phyloP scores from a whole-genome alignment of 2,888 invertebrate genomes.

The Microplitis manilae region DNA sequence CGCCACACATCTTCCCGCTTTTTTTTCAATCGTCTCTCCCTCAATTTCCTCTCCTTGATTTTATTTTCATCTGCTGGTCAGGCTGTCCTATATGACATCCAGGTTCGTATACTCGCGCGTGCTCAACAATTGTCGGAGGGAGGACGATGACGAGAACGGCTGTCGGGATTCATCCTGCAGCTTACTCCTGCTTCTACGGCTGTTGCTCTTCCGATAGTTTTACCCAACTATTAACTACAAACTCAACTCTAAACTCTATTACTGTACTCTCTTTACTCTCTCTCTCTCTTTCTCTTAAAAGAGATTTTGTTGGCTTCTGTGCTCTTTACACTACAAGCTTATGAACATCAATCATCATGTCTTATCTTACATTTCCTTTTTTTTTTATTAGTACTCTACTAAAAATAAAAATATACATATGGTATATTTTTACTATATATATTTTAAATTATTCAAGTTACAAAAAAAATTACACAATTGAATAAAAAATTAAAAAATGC shows the following conservation, averaged over 20 bases:
- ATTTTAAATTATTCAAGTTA: neutral
- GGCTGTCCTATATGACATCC: neutral
- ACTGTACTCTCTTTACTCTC: neutral
- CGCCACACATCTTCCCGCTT: constrained; percentile 8
- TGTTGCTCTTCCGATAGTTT: neutral
- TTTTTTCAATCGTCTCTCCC: constrained; percentile 9
- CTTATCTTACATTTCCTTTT: constrained; percentile 36
- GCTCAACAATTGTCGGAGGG: constrained; percentile 12
- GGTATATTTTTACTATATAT: neutral
- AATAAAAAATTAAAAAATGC: neutral
- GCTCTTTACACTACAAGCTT: constrained; percentile 17
- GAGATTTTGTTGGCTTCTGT: neutral
- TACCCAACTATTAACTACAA: neutral
- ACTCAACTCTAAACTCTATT: neutral
- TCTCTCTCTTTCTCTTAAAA: neutral
- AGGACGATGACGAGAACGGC: neutral
- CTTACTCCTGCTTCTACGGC: constrained; percentile 18
- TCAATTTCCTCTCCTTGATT: neutral
- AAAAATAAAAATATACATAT: constrained; percentile 36
- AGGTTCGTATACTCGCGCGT: neutral
- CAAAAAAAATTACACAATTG: neutral
- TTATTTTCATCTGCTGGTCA: constrained; percentile 4
- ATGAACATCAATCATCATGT: constrained; percentile 38
- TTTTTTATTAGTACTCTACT: neutral
- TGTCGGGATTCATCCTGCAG: constrained; percentile 5